Percentiles rank a stretch among this genome's conserved stretches.
phyloP scores from a whole-genome alignment of 2,113 vertebrate species.

The Sialia sialis region DNA sequence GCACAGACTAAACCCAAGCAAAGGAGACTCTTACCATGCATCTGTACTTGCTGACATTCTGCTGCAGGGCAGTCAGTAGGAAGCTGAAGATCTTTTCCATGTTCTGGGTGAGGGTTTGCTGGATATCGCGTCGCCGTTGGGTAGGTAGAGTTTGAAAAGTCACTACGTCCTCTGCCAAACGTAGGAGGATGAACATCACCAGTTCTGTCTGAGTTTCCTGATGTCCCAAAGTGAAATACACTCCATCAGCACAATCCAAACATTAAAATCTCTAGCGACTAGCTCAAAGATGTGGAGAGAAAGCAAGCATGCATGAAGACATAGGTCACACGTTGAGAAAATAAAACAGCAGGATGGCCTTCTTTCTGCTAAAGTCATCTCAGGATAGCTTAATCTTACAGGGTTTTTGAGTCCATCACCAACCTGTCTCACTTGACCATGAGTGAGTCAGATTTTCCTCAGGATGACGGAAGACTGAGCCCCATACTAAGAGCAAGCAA shows the following conservation, averaged over 20 bases:
- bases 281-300: not conserved
- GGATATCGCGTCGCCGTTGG: slow-evolving; percentile 94
- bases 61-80: slow-evolving; percentile 84
- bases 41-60: slow-evolving; percentile 86
- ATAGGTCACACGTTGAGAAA: not conserved
- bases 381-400: not conserved
- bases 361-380: not conserved
- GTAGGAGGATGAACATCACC: slow-evolving; percentile 94
- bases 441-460: not conserved
- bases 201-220: slow-evolving; percentile 95
- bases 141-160: slow-evolving; percentile 92
- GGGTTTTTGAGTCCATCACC: not conserved
- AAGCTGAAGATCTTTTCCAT: slow-evolving; percentile 95
- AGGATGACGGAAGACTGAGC: not conserved
- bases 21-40: slow-evolving; percentile 65
- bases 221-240: slow-evolving; percentile 25
- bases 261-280: not conserved
- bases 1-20: not conserved
- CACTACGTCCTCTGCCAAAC: slow-evolving; percentile 95
- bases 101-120: slow-evolving; percentile 94
- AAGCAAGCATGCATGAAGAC: not conserved
- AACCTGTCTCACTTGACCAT: not conserved
- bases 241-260: not conserved
- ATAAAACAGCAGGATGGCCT: not conserved
- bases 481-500: not conserved